These are phyloP conservation scores for Garrulus glandarius DNA, from an alignment of 2,797 vertebrate genomes.

Conservation along the genomic window DNA sequence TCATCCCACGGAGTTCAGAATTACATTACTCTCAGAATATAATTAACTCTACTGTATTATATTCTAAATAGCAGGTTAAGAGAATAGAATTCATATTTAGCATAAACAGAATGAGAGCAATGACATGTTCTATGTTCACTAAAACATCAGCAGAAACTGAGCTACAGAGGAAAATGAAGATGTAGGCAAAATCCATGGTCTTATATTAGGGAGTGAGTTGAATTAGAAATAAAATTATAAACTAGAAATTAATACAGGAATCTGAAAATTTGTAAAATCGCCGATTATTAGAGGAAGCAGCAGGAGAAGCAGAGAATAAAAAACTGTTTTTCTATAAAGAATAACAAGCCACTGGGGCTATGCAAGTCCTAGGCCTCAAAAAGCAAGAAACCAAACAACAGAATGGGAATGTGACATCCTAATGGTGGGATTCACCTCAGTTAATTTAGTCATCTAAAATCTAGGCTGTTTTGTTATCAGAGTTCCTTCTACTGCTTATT, in stretches of 20 bases:
- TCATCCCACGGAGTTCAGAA: constrained; percentile 61
- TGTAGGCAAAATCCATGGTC: not conserved
- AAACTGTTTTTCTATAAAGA: not conserved
- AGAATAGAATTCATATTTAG: constrained; percentile 55
- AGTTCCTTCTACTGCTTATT: not conserved
- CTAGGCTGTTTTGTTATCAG: not conserved
- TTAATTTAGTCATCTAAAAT: not conserved
- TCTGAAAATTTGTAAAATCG: not conserved
- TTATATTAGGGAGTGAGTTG: constrained; percentile 14
- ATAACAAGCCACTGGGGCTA: fast-evolving
- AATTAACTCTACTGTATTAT: constrained; percentile 69
- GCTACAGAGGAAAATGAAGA: constrained; percentile 4
- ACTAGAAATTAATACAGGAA: constrained; percentile 37
- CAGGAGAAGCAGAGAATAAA: constrained; percentile 1
- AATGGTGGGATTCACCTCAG: not conserved
- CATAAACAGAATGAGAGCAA: constrained; percentile 55
- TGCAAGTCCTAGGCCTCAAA: not conserved
- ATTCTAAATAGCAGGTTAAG: constrained; percentile 62
- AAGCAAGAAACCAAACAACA: not conserved
- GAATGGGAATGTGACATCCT: not conserved
- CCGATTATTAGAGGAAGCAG: constrained; percentile 4
- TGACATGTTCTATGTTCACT: constrained; percentile 21
- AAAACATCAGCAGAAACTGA: constrained; percentile 17
- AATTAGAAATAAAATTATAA: constrained; percentile 59
- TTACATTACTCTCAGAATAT: constrained; percentile 67